phyloP scores from a whole-genome alignment of 1,140 invertebrate genomes.

The Phortica variegata region DNA sequence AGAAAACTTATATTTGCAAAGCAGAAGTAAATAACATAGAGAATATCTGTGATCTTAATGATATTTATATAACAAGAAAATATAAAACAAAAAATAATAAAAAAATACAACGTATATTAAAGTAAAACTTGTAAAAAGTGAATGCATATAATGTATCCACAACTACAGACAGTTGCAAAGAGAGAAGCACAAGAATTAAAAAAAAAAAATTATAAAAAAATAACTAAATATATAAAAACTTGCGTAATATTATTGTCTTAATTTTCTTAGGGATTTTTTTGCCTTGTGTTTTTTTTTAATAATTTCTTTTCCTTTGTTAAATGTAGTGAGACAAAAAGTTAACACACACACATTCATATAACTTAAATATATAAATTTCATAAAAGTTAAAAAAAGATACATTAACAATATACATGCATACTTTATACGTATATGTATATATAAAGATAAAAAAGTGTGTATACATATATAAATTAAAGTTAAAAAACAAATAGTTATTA shows the following conservation, averaged over 20 bases:
- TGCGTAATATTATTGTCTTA: too few relatives aligned
- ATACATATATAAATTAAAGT: conserved; percentile 27
- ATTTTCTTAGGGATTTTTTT: too few relatives aligned
- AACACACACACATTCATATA: conserved; percentile 17
- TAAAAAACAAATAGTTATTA: conserved; percentile 3
- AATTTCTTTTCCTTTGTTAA: not conserved
- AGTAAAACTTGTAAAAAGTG: too few relatives aligned
- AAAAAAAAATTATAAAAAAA: too few relatives aligned
- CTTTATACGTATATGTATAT: conserved; percentile 4
- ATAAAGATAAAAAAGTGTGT: conserved; percentile 9
- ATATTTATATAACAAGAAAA: conserved; percentile 39
- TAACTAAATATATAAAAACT: too few relatives aligned
- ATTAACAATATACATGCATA: conserved; percentile 1
- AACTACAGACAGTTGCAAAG: too few relatives aligned
- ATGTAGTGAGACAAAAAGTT: conserved; percentile 18
- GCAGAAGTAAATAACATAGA: conserved; percentile 44
- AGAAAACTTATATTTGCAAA: conserved; percentile 22
- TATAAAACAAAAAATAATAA: conserved; percentile 4
- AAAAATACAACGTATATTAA: not conserved
- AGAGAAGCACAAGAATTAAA: too few relatives aligned
- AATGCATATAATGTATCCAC: too few relatives aligned
- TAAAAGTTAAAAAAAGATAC: conserved; percentile 2
- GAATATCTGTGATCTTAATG: conserved; percentile 58
- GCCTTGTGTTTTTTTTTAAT: too few relatives aligned
- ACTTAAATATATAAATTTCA: too few relatives aligned